A percentile compares a stretch with the other conserved stretches of the same genome.
These are phyloP conservation scores for Drosophila siamana DNA, from an alignment of 2,888 invertebrate genomes.

Conservation along the genomic window DNA sequence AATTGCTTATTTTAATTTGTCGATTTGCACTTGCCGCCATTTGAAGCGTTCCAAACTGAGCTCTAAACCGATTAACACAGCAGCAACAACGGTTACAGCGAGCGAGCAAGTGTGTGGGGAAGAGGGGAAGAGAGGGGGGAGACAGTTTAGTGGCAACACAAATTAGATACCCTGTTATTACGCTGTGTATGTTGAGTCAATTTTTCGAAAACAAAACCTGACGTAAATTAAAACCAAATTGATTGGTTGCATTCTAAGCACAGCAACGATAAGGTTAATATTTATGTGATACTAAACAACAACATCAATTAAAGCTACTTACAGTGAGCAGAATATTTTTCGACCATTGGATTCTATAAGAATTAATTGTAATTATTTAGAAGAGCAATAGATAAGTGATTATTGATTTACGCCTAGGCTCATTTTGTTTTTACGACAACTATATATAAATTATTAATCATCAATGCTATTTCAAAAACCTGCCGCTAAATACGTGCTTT, in stretches of 20 bases:
- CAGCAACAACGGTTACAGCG: background rate
- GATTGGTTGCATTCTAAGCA: background rate
- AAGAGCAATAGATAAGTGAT: too few species aligned
- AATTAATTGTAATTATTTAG: too few species aligned
- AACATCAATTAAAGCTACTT: too few species aligned
- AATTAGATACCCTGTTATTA: background rate
- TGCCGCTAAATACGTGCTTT: too few species aligned
- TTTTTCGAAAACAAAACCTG: background rate
- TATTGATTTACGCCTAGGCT: too few species aligned
- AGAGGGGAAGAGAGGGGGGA: background rate
- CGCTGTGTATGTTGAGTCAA: background rate
- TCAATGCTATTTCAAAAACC: too few species aligned
- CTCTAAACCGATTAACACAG: constrained; percentile 66
- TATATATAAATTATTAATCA: too few species aligned
- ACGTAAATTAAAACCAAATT: background rate
- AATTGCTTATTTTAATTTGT: constrained; percentile 78
- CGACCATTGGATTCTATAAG: too few species aligned
- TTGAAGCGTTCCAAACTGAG: constrained; percentile 61
- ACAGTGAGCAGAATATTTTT: too few species aligned
- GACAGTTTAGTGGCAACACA: background rate
- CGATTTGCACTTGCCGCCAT: constrained; percentile 71
- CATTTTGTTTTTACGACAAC: too few species aligned
- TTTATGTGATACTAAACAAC: too few species aligned
- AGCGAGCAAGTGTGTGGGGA: background rate
- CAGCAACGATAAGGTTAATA: background rate